phyloP scores from a whole-genome alignment of 1,140 invertebrate species.

The Diorhabda carinulata region DNA sequence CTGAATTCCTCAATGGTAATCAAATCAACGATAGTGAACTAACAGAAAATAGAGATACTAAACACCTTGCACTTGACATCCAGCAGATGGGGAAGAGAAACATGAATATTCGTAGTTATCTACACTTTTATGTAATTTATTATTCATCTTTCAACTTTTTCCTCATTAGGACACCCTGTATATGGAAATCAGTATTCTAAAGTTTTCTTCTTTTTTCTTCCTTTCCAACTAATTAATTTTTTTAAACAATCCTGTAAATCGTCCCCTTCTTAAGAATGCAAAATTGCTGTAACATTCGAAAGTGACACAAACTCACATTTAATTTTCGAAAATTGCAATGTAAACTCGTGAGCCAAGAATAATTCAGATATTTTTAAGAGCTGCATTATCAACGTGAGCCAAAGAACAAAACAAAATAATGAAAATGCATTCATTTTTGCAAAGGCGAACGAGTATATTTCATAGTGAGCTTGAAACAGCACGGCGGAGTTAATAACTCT shows the following conservation, averaged over 20 bases:
- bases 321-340: constrained; percentile 3
- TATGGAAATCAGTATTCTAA: too few relatives aligned
- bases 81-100: too few relatives aligned
- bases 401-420: constrained; percentile 34
- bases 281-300: not conserved
- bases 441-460: constrained; percentile 27
- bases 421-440: constrained; percentile 40
- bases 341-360: constrained; percentile 5
- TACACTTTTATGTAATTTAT: too few relatives aligned
- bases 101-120: too few relatives aligned
- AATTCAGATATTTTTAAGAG: constrained; percentile 16
- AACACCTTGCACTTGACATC: too few relatives aligned
- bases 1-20: too few relatives aligned
- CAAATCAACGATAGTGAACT: too few relatives aligned
- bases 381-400: constrained; percentile 20
- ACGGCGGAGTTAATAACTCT: constrained; percentile 23
- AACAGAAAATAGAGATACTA: too few relatives aligned
- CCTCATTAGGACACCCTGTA: too few relatives aligned
- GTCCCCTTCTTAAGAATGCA: not conserved
- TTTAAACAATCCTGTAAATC: not conserved
- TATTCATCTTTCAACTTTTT: too few relatives aligned
- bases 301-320: constrained; percentile 2
- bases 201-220: too few relatives aligned
- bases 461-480: constrained; percentile 22
- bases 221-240: too few relatives aligned